Base-by-base conservation (phyloP, 2,113 vertebrate species). In the Trichomycterus rosablanca region DNA sequence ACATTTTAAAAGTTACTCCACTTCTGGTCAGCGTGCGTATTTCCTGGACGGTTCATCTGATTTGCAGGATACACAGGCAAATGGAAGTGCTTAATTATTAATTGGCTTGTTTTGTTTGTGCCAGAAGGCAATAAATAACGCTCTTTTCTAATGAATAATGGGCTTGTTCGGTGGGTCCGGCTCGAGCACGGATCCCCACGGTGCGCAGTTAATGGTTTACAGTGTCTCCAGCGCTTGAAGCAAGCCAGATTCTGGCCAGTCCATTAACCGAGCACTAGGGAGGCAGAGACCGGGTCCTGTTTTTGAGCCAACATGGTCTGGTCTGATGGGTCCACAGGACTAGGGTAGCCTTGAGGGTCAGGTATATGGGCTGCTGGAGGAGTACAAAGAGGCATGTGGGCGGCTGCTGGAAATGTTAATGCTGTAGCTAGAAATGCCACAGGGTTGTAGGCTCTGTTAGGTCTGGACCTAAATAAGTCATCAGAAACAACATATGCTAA, bases 41-140 rank as follows among this genome's bases (percentile, higher is more conserved):
- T 60, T 64, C 44, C 63, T 58, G 58, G 60, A 28, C 46, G 42
- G 48, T 61, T 70, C 66, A 58, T 67, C 72, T 62, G 53, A 51
- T 28, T 64, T 26, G n/a, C 32, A 55, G 67, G 66, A 54, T 67
- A 66, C 58, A 55, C 62, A 70, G 72, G 72, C 67, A 63, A 63
- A 70, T 70, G 68, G 63, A 70, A 72, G 63, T 20, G 65, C 68
- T 71, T 74, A 74, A 74, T 74, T 71, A 74, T 74, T 74, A 74
- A 74, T 71, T 65, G 73, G 51, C 65, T 65, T 74, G 73, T 74
- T 74, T 61, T 74, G 73, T 74, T 74, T 71, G 68, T 68, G 68
- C 73, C 65, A 66, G 66, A 61, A 71, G 73, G 73, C 73, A 74
- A 74, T 74, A 74, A 74, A 74, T 74, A 74, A 74, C 66, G 61